A percentile compares a stretch with the other conserved stretches of the same genome.
Conservation (phyloP, 1,140 invertebrate genomes). For the Diabrotica undecimpunctata region DNA sequence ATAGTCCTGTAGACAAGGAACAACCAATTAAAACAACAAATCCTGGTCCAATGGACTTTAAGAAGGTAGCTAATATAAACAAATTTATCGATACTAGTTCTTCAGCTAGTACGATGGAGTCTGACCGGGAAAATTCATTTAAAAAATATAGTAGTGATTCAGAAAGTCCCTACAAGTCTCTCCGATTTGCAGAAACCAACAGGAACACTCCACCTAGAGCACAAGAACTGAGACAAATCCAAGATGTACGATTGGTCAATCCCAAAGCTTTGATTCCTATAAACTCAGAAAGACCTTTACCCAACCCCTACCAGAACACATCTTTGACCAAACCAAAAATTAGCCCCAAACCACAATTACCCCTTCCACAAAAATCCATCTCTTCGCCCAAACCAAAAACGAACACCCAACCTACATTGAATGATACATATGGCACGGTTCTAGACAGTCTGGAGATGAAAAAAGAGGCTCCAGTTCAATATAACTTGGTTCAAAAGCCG, state of each 20-base stretch:
- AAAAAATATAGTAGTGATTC: constrained; percentile 24
- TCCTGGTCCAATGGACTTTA: constrained; percentile 27
- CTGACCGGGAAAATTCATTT: constrained; percentile 30
- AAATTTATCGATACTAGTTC: constrained; percentile 44
- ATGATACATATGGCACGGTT: constrained; percentile 40
- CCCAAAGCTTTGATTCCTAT: constrained; percentile 44
- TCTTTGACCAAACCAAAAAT: constrained; percentile 5
- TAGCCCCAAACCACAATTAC: constrained; percentile 10
- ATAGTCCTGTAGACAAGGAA: constrained; percentile 33
- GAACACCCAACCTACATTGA: background rate
- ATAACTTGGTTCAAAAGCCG: constrained; percentile 13
- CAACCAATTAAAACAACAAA: constrained; percentile 20
- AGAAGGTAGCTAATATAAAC: constrained; percentile 30
- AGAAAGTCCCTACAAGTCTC: constrained; percentile 5
- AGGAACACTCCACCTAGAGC: constrained; percentile 39
- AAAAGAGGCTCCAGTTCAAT: background rate
- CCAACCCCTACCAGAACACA: constrained; percentile 40
- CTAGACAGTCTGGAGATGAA: constrained; percentile 33
- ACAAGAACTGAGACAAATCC: constrained; percentile 35
- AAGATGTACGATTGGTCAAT: constrained; percentile 40
- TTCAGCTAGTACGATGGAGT: constrained; percentile 40
- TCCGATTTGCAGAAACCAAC: constrained; percentile 6
- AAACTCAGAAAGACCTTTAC: constrained; percentile 42
- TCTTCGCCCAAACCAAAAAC: background rate
- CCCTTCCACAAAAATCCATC: background rate